Evolutionary conservation across 2,888 invertebrate species (phyloP), one percentile per base, ranked within the genome.

Genomic region (Labia minor): DNA sequence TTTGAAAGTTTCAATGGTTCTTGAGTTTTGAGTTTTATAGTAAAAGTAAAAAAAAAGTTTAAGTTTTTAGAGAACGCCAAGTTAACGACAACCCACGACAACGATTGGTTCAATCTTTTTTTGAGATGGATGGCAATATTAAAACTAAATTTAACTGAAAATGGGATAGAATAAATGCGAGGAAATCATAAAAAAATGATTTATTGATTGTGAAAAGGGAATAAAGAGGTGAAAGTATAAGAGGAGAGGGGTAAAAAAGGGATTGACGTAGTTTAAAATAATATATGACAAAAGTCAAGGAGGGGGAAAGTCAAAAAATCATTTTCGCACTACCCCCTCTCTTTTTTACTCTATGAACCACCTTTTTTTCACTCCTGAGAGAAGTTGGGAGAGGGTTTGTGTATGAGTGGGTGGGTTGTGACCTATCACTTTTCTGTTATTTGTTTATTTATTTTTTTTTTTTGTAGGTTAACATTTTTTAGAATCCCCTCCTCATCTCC

Each of bases 281-380:
- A n/a, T 49, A 49, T 49, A 49, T 49, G 49, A 49, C 49, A 49
- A 49, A 49, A 49, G 49, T 49, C 49, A n/a, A n/a, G n/a, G n/a
- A n/a, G n/a, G n/a, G n/a, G n/a, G n/a, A n/a, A n/a, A n/a, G n/a
- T n/a, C n/a, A n/a, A n/a, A n/a, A n/a, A n/a, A n/a, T n/a, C n/a
- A n/a, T n/a, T n/a, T n/a, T n/a, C n/a, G n/a, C n/a, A n/a, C n/a
- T n/a, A n/a, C n/a, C n/a, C n/a, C n/a, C n/a, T n/a, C n/a, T n/a
- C n/a, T n/a, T n/a, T n/a, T n/a, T n/a, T n/a, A n/a, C n/a, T n/a
- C n/a, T n/a, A n/a, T n/a, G n/a, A n/a, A n/a, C n/a, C n/a, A n/a
- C n/a, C n/a, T n/a, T n/a, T n/a, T n/a, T n/a, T n/a, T n/a, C n/a
- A n/a, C n/a, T n/a, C n/a, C n/a, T n/a, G n/a, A n/a, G 49, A 49